Percentiles rank a stretch among this genome's conserved stretches.
phyloP scores from a whole-genome alignment of 2,797 vertebrate genomes.

The Trachurus trachurus region DNA sequence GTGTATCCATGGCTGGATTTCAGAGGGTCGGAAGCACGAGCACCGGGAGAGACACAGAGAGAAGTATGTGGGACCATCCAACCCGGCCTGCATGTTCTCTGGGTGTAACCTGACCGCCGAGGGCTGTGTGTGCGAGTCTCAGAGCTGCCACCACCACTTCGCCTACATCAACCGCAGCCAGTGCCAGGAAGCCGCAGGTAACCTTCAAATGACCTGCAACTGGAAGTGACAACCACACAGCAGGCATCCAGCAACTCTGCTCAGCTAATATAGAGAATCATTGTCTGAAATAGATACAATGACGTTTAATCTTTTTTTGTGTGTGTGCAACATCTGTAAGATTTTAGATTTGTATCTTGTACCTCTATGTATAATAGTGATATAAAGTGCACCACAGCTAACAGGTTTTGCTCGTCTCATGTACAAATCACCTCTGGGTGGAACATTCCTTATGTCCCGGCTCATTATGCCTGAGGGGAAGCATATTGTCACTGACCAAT shows the following conservation, averaged over 20 bases:
- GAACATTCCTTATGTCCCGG: conserved; percentile 33
- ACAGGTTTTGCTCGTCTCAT: conserved; percentile 3
- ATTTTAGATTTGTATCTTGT: conserved; percentile 1
- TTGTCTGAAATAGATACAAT: conserved; percentile 15
- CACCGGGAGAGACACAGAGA: conserved; percentile 79
- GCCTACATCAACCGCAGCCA: conserved; percentile 87
- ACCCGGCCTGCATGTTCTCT: conserved; percentile 85
- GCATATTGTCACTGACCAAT: conserved; percentile 5
- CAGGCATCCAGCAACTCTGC: conserved; percentile 23
- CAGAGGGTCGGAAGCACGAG: conserved; percentile 80
- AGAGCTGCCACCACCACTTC: conserved; percentile 87
- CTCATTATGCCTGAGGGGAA: conserved; percentile 41
- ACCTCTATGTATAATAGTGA: conserved; percentile 4
- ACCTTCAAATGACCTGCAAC: conserved; percentile 60
- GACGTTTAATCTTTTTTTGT: no score
- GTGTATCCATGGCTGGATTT: conserved; percentile 52
- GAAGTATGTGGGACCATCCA: conserved; percentile 83
- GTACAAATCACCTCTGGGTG: conserved; percentile 18
- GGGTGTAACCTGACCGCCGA: conserved; percentile 87
- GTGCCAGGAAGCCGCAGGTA: conserved; percentile 88
- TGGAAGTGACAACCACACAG: conserved; percentile 32
- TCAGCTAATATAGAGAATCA: conserved; percentile 11
- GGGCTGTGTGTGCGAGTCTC: conserved; percentile 86
- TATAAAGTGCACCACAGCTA: conserved; percentile 1
- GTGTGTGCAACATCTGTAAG: no score